Evolutionary conservation across 1,140 invertebrate species (phyloP).

Genomic region (Panulirus ornatus): DNA sequence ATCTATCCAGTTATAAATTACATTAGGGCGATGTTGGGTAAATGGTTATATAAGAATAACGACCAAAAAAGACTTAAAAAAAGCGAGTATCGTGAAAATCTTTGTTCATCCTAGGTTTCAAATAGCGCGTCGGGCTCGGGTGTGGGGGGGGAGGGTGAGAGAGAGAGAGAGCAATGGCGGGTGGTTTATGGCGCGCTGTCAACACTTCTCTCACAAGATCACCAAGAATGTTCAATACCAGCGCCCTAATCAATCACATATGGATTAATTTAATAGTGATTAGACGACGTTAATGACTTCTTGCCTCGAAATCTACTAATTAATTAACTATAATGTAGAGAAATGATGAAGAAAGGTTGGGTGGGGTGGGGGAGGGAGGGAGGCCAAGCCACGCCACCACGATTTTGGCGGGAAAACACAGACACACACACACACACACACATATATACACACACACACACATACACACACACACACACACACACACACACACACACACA

Average conservation of each 20-base stretch:
- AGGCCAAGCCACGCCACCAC: too few species aligned
- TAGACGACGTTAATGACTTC: conserved; percentile 18
- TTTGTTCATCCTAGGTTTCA: neutral
- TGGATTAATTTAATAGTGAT: conserved; percentile 13
- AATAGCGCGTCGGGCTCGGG: neutral
- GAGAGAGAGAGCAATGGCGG: neutral
- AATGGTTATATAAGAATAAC: too few species aligned
- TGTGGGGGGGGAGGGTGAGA: neutral
- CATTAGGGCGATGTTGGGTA: too few species aligned
- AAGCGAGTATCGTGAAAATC: neutral
- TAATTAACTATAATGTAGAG: neutral
- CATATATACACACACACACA: too few species aligned
- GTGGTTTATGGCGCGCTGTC: neutral
- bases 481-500: too few species aligned
- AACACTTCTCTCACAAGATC: neutral
- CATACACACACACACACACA: too few species aligned
- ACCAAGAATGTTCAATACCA: neutral
- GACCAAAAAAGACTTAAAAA: neutral
- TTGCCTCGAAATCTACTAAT: conserved; percentile 8
- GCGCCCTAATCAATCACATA: neutral
- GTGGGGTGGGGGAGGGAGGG: too few species aligned
- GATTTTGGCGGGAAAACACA: too few species aligned
- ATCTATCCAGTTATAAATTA: too few species aligned
- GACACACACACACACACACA: too few species aligned
- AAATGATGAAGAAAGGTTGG: neutral